Evolutionary conservation across 2,888 invertebrate genomes (phyloP).

Genomic region (Macaria notata): DNA sequence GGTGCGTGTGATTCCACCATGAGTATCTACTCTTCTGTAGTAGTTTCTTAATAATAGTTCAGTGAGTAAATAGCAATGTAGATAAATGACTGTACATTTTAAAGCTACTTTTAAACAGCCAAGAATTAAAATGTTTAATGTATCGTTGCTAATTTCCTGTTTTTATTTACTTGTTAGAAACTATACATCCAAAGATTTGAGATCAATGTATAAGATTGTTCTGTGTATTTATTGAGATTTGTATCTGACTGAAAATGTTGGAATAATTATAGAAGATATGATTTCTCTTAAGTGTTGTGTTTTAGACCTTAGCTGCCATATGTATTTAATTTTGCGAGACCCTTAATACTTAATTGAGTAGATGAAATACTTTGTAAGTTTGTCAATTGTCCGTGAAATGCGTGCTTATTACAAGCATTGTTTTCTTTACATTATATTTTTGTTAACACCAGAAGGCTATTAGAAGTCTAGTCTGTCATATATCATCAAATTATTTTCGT

Average conservation of each 20-base stretch:
- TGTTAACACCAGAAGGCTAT: slow-evolving; percentile 17
- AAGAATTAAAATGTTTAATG: background rate
- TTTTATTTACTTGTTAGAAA: slow-evolving; percentile 37
- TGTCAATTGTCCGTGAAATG: slow-evolving; percentile 2
- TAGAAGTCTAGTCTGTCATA: slow-evolving; percentile 19
- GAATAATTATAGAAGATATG: slow-evolving; percentile 11
- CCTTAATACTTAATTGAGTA: slow-evolving; percentile 20
- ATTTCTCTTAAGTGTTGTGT: slow-evolving; percentile 42
- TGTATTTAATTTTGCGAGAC: slow-evolving; percentile 44
- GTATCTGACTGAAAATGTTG: slow-evolving; percentile 15
- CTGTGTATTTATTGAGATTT: slow-evolving; percentile 32
- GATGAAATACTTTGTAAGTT: slow-evolving; percentile 20
- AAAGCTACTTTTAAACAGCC: background rate
- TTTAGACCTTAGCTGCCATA: slow-evolving; percentile 66
- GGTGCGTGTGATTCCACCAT: too few relatives aligned
- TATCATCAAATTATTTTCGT: slow-evolving; percentile 11
- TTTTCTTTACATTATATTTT: too few relatives aligned
- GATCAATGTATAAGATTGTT: slow-evolving; percentile 27
- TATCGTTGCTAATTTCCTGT: slow-evolving; percentile 10
- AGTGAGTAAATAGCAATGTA: background rate
- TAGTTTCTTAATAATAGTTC: background rate
- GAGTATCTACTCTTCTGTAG: too few relatives aligned
- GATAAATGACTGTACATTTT: background rate
- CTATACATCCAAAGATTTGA: slow-evolving; percentile 38
- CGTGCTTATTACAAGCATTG: background rate